These are phyloP conservation scores for Drosophila kikkawai DNA, from an alignment of 1,140 invertebrate species.

Conservation along the genomic window DNA sequence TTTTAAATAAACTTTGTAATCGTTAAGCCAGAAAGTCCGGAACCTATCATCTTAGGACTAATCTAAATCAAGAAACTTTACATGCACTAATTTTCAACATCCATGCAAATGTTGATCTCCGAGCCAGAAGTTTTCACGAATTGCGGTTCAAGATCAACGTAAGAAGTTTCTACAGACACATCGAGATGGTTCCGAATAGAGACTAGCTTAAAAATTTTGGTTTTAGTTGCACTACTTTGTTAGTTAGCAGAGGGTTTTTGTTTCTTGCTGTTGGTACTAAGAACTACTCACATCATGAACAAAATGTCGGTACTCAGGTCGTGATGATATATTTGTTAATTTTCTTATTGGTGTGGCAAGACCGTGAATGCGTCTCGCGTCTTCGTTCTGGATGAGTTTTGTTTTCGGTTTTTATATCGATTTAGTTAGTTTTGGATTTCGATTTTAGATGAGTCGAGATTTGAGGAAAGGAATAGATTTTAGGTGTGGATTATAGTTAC, in stretches of 20 bases:
- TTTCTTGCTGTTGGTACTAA: conserved; percentile 59
- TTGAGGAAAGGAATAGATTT: conserved; percentile 79
- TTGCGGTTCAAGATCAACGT: background rate
- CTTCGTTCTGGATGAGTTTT: conserved; percentile 84
- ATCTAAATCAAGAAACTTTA: background rate
- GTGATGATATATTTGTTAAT: conserved; percentile 85
- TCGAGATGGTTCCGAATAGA: conserved; percentile 21
- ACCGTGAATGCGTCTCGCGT: conserved; percentile 85
- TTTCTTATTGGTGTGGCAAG: conserved; percentile 85
- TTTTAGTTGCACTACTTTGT: conserved; percentile 54
- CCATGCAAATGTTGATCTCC: conserved; percentile 19
- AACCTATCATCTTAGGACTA: background rate
- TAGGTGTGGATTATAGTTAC: conserved; percentile 68
- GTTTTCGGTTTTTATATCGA: conserved; percentile 53
- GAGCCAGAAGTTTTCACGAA: background rate
- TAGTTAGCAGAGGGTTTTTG: conserved; percentile 47
- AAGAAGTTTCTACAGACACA: conserved; percentile 31
- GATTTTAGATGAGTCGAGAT: conserved; percentile 64
- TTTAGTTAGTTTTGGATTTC: conserved; percentile 51
- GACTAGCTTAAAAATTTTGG: conserved; percentile 29
- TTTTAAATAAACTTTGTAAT: background rate
- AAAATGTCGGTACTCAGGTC: conserved; percentile 85
- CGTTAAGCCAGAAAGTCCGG: background rate
- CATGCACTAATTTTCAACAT: conserved; percentile 34
- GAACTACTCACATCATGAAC: conserved; percentile 85